phyloP scores from a whole-genome alignment of 2,113 vertebrate species.

The Notiomystis cincta region DNA sequence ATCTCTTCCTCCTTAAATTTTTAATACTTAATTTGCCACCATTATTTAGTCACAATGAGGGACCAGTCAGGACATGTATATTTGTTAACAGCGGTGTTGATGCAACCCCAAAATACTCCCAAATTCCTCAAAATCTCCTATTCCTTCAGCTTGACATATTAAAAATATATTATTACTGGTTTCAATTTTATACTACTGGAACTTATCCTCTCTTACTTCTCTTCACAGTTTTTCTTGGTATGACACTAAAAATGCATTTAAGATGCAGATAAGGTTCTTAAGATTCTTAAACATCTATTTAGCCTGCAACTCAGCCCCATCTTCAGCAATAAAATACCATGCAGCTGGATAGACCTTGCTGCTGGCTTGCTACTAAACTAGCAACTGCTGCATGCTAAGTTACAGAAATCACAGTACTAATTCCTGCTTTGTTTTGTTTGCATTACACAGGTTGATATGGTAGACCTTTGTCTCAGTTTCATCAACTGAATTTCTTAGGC shows the following conservation, averaged over 20 bases:
- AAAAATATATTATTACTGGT: rapidly evolving
- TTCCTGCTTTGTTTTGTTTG: background rate
- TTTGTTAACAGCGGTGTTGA: background rate
- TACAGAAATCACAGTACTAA: background rate
- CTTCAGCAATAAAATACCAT: background rate
- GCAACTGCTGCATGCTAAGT: background rate
- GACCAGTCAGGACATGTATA: background rate
- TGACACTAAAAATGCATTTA: background rate
- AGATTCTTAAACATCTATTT: background rate
- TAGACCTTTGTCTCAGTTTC: background rate
- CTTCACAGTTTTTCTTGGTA: background rate
- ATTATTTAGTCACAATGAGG: background rate
- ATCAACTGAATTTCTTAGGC: background rate
- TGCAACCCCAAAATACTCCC: background rate
- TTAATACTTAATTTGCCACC: background rate
- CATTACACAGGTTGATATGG: background rate
- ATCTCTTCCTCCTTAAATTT: background rate
- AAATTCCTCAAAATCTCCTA: background rate
- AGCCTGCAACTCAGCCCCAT: background rate
- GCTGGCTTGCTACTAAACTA: background rate
- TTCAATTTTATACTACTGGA: background rate
- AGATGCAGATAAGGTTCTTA: background rate
- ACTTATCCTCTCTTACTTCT: background rate
- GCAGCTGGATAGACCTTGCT: background rate
- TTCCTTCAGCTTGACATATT: background rate